These are phyloP conservation scores for Belonocnema kinseyi DNA, from an alignment of 1,140 invertebrate species.

Conservation along the genomic window DNA sequence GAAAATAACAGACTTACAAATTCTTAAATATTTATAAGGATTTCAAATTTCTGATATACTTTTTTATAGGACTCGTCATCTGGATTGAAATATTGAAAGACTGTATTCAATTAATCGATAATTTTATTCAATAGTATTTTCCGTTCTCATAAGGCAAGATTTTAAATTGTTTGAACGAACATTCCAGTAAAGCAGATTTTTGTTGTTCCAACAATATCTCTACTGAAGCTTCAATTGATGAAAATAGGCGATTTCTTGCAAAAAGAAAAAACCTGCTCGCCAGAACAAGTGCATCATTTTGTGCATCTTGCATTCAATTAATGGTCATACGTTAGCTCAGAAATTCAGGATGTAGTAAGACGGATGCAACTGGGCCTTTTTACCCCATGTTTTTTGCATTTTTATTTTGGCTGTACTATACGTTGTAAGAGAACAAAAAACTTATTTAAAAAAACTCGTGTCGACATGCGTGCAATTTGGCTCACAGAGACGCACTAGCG, in stretches of 20 bases:
- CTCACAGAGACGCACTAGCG: constrained; percentile 30
- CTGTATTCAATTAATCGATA: no score
- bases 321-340: constrained; percentile 30
- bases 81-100: no score
- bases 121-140: no score
- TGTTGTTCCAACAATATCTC: no score
- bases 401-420: constrained; percentile 41
- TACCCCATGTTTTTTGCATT: constrained; percentile 39
- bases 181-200: no score
- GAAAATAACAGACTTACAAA: no score
- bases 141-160: no score
- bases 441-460: constrained; percentile 43
- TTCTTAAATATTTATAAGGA: no score
- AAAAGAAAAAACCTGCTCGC: not conserved
- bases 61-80: no score
- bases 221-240: not conserved
- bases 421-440: not conserved
- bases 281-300: constrained; percentile 22
- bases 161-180: no score
- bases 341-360: constrained; percentile 39
- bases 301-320: constrained; percentile 6
- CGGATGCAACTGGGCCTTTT: constrained; percentile 50
- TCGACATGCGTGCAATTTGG: constrained; percentile 48
- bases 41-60: no score
- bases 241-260: not conserved